These are phyloP conservation scores for Herminia tarsipennalis DNA, from an alignment of 2,888 invertebrate species.

Conservation along the genomic window DNA sequence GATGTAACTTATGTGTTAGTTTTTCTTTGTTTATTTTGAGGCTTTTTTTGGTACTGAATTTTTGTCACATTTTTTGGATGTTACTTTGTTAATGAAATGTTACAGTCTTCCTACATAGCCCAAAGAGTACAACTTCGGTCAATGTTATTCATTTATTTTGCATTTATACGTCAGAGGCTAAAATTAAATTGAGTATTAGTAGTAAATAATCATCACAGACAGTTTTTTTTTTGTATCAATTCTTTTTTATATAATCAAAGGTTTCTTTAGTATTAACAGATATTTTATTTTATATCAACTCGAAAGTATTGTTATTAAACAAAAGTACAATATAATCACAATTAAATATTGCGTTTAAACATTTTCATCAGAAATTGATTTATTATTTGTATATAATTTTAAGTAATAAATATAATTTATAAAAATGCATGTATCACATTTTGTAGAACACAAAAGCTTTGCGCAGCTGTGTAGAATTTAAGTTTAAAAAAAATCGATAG, in stretches of 20 bases:
- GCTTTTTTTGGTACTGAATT: too few species aligned
- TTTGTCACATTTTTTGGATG: background rate
- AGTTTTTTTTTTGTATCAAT: slow-evolving; percentile 3
- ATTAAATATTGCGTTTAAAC: background rate
- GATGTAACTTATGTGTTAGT: too few species aligned
- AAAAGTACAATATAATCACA: slow-evolving; percentile 26
- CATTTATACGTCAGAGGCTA: slow-evolving; percentile 26
- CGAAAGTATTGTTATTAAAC: slow-evolving; percentile 5
- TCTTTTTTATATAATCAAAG: too few species aligned
- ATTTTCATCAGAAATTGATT: background rate
- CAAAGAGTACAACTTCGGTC: slow-evolving; percentile 20
- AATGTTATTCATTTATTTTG: slow-evolving; percentile 6
- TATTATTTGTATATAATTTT: slow-evolving; percentile 6
- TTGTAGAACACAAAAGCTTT: background rate
- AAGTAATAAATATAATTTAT: background rate
- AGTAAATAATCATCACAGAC: slow-evolving; percentile 1
- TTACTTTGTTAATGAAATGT: slow-evolving; percentile 3
- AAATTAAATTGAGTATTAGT: slow-evolving; percentile 17
- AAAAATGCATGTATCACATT: slow-evolving; percentile 5
- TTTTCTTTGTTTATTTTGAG: too few species aligned
- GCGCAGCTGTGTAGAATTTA: background rate
- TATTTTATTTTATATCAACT: too few species aligned
- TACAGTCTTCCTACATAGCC: slow-evolving; percentile 14
- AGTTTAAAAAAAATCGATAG: too few species aligned
- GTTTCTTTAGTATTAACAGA: too few species aligned